These are phyloP conservation scores for Lophura nycthemera DNA, from an alignment of 2,113 vertebrate species.

Conservation along the genomic window DNA sequence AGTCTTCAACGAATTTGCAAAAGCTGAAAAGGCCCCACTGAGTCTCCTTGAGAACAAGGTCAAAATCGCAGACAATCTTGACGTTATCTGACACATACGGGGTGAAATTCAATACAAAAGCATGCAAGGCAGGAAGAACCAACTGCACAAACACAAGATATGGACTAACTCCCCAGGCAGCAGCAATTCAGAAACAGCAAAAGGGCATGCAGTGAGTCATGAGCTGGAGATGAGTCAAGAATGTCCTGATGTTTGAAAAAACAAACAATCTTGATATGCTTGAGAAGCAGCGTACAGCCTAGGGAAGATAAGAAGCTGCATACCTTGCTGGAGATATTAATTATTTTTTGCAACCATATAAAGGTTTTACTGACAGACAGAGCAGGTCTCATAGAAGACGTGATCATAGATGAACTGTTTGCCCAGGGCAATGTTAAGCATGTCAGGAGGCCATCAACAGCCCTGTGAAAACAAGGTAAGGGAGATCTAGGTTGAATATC, in stretches of 20 bases:
- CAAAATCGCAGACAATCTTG: background rate
- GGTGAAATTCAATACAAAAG: background rate
- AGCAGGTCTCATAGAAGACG: background rate
- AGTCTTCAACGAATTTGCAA: background rate
- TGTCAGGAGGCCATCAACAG: background rate
- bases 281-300: background rate
- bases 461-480: background rate
- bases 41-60: background rate
- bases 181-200: background rate
- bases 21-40: background rate
- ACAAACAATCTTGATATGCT: background rate
- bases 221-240: background rate
- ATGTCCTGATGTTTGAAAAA: background rate
- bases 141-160: background rate
- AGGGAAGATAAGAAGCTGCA: background rate
- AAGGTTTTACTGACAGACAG: background rate
- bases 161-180: background rate
- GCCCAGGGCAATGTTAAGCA: background rate
- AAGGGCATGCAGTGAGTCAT: background rate
- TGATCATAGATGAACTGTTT: background rate
- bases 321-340: background rate
- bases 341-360: background rate
- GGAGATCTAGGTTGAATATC: background rate
- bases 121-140: background rate
- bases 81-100: background rate